Evolutionary conservation across 2,888 invertebrate species (phyloP), one percentile per base, ranked within the genome.

Genomic region (Cordilura impudica): DNA sequence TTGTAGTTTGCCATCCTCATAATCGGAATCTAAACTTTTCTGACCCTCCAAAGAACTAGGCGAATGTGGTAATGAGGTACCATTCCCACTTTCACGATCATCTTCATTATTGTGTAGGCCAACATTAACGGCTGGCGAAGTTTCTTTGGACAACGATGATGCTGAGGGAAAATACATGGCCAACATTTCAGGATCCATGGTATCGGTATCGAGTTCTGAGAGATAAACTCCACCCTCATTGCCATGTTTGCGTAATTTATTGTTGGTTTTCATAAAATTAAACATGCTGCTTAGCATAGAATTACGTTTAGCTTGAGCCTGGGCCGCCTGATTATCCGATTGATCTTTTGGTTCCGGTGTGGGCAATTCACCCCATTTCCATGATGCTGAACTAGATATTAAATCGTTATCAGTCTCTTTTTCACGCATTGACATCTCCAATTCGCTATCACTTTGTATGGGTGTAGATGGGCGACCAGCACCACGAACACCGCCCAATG

Each of bases 61-160:
- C 58, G 98, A 98, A 88, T 98, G 97, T 7, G 98, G 97, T 84
- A 98, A 91, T 63, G 98, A 98, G 43, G 97, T 96, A 47, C 98
- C 98, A 89, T 97, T 97, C 81, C 98, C 98, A 78, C 98, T 98
- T 91, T 98, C 98, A 83, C 95, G 95, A 91, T 98, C 98, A 89
- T 97, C 97, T 84, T 98, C 97, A 79, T 95, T 82, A 5, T 51
- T 70, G 21, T 74, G 67, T 8, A 75, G 6, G 5, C 39, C 23
- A 21, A 47, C 56, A n/a, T n/a, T n/a, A n/a, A 66, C 69, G 1
- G 78, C 71, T 18, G 75, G n/a, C 14, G 78, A 76, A 3, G 19
- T 66, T 49, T 83, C 84, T 70, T 86, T 85, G 12, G 82, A 45
- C 47, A 72, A 73, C 12, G 63, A 63, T 21, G 73, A 51, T 3